Evolutionary conservation across 1,140 invertebrate species (phyloP), one percentile per base, ranked within the genome.

Genomic region (Cyclargus thomasi): DNA sequence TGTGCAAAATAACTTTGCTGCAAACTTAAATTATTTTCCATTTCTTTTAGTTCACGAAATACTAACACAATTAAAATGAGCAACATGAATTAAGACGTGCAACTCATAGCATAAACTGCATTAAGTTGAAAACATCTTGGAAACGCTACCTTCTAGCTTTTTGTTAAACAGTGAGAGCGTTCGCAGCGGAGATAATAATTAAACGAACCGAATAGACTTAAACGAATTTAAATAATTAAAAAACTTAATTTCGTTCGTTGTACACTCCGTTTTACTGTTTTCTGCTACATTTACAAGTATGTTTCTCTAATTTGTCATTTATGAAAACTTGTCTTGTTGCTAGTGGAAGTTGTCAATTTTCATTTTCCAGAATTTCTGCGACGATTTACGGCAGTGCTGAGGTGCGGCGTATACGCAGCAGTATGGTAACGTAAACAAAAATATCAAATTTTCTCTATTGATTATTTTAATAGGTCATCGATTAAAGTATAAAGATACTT

Each of bases 91-190:
- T 47, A 47, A 47, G 39, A 14, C 14, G 39, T 14, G 39, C 39
- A 47, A 47, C 39, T 47, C 39, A 47, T 47, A 47, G 39, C 39
- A 16, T 47, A 47, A 47, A 47, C 39, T 47, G 39, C 39, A 47
- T 47, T 47, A 47, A 47, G 39, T 47, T 47, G 39, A 47, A 47
- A 47, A 47, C 39, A 47, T 47, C 39, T 47, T 47, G 39, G 39
- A 8, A 47, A 47, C 39, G 39, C 39, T 47, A 47, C 39, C 39
- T 47, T 16, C 11, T 47, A 47, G 39, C 39, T 47, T 47, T 47
- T 47, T 47, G 39, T 47, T 16, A 47, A 47, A 47, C 39, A 47
- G 39, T 47, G 39, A 47, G 39, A 47, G 39, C 39, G 6, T 47
- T 47, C 39, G 14, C 39, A 14, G 39, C 39, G 14, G 39, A 47